Evolutionary conservation across 2,888 invertebrate species (phyloP).

Genomic region (Coelinius sp.): DNA sequence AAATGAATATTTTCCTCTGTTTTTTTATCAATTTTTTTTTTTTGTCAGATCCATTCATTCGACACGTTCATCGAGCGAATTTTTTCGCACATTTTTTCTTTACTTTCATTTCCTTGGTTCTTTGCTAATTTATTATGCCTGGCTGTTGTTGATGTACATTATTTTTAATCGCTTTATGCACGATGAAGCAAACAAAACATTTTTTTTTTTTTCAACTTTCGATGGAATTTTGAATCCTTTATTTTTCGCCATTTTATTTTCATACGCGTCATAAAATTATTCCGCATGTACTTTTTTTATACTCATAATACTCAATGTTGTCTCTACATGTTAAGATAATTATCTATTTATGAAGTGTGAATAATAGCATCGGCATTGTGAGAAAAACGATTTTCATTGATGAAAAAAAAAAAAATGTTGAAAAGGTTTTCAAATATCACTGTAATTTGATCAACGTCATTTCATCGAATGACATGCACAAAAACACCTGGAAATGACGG

Average conservation of each 20-base stretch:
- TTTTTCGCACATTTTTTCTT: background rate
- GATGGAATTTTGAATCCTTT: background rate
- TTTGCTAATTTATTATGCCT: background rate
- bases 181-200: background rate
- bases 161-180: background rate
- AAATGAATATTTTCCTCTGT: constrained; percentile 11
- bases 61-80: background rate
- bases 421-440: background rate
- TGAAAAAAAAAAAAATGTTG: background rate
- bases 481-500: constrained; percentile 9
- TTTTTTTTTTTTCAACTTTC: background rate
- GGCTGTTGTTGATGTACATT: background rate
- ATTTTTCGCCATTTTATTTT: background rate
- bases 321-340: background rate
- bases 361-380: background rate
- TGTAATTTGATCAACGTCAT: background rate
- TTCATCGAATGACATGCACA: background rate
- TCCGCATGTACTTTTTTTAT: background rate
- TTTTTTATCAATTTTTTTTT: constrained; percentile 33
- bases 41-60: background rate
- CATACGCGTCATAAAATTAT: background rate
- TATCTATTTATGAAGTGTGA: background rate
- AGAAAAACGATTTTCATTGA: background rate
- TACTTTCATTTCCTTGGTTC: no score
- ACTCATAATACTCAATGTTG: background rate